Evolutionary conservation across 1,140 invertebrate genomes (phyloP).

Genomic region (Saxidomus purpurata): DNA sequence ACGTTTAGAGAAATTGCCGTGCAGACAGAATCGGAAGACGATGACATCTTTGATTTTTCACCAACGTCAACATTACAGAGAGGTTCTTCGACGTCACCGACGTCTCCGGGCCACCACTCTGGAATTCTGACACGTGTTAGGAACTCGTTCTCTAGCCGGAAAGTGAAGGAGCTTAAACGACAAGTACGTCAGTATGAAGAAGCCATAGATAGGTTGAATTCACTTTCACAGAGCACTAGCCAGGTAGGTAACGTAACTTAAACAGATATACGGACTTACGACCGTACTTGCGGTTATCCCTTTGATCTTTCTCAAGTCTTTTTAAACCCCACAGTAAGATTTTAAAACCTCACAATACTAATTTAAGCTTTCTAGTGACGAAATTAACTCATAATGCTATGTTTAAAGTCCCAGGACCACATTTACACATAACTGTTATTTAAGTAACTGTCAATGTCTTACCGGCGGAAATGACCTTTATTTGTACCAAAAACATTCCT

Average conservation of each 20-base stretch:
- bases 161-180: conserved; percentile 14
- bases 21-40: neutral
- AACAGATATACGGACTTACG: too few relatives aligned
- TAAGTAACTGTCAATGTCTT: too few relatives aligned
- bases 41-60: conserved; percentile 10
- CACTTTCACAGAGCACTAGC: neutral
- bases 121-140: neutral
- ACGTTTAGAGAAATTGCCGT: neutral
- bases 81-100: conserved; percentile 1
- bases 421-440: too few relatives aligned
- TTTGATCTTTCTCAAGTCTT: too few relatives aligned
- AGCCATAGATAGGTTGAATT: neutral
- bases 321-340: too few relatives aligned
- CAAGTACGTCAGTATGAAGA: neutral
- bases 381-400: too few relatives aligned
- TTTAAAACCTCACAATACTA: too few relatives aligned
- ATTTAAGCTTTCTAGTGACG: too few relatives aligned
- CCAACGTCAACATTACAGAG: conserved; percentile 6
- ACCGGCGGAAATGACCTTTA: too few relatives aligned
- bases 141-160: neutral
- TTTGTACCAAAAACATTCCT: too few relatives aligned
- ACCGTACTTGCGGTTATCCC: too few relatives aligned
- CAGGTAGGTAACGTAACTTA: neutral
- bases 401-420: too few relatives aligned
- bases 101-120: neutral